Percentiles rank a stretch among this genome's conserved stretches.
phyloP scores from a whole-genome alignment of 2,113 vertebrate genomes.

The Syngnathus scovelli region DNA sequence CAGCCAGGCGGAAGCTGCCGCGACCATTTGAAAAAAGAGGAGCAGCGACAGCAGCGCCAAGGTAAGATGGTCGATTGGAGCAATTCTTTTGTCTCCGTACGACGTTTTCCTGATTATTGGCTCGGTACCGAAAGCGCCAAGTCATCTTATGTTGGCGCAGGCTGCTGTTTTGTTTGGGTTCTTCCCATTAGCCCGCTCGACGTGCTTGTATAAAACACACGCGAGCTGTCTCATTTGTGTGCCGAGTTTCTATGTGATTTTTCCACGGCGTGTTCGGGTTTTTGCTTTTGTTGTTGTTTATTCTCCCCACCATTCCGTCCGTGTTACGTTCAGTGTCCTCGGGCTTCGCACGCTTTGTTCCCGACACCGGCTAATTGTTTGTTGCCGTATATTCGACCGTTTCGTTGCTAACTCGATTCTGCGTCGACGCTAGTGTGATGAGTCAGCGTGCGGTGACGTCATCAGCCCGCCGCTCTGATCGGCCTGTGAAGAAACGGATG shows the following conservation, averaged over 20 bases:
- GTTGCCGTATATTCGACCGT: not conserved
- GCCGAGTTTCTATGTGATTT: not conserved
- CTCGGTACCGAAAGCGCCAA: not conserved
- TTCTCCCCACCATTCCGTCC: not conserved
- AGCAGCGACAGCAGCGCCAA: slow-evolving; percentile 55
- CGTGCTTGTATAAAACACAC: no score
- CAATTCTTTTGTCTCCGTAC: not conserved
- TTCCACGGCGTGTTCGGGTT: not conserved
- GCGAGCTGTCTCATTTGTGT: not conserved
- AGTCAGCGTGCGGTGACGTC: slow-evolving; percentile 63
- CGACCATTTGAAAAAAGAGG: slow-evolving; percentile 76
- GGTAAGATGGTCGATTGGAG: slow-evolving; percentile 75
- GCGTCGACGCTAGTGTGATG: slow-evolving; percentile 43
- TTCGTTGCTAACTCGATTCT: not conserved
- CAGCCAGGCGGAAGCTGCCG: slow-evolving; percentile 72
- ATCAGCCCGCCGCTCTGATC: slow-evolving; percentile 35
- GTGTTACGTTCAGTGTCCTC: slow-evolving; percentile 11
- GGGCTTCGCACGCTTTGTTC: not conserved
- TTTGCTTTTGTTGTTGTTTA: not conserved
- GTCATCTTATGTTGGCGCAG: not conserved
- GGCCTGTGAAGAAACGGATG: not conserved
- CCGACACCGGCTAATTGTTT: not conserved
- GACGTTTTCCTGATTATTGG: not conserved
- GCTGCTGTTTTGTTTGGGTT: not conserved
- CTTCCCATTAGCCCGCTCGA: not conserved